Evolutionary conservation across 2,888 invertebrate genomes (phyloP).

Genomic region (Hylaea fasciaria): DNA sequence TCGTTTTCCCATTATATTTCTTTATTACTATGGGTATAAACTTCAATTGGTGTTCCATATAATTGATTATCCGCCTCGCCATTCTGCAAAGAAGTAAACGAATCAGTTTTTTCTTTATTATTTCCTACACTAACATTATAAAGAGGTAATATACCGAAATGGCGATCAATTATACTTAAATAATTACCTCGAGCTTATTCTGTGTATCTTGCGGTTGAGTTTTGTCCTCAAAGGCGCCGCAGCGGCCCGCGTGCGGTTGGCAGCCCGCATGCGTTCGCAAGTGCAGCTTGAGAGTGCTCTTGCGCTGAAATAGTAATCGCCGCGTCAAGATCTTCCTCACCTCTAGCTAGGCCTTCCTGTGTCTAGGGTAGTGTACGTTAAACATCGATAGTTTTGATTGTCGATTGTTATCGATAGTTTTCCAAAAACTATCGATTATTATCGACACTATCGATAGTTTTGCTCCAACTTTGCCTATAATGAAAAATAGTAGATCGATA

Average conservation of each 20-base stretch:
- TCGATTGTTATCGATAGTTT: too few relatives aligned
- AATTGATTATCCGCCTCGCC: background rate
- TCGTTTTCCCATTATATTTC: background rate
- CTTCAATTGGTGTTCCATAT: constrained; percentile 2
- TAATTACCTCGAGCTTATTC: constrained; percentile 9
- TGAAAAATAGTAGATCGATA: too few relatives aligned
- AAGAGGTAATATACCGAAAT: too few relatives aligned
- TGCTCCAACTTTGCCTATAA: too few relatives aligned
- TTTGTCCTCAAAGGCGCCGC: constrained; percentile 9
- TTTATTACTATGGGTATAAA: constrained; percentile 1
- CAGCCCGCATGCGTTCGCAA: constrained; percentile 9
- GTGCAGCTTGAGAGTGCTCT: constrained; percentile 13
- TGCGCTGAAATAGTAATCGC: constrained; percentile 22
- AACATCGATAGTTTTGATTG: too few relatives aligned
- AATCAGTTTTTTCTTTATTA: background rate
- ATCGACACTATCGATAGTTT: too few relatives aligned
- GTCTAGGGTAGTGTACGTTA: too few relatives aligned
- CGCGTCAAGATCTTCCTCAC: too few relatives aligned
- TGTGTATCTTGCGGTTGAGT: background rate
- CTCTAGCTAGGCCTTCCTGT: too few relatives aligned
- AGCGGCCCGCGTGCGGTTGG: background rate
- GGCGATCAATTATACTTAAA: background rate
- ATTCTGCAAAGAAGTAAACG: background rate
- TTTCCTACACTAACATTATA: too few relatives aligned
- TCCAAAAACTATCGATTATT: too few relatives aligned